A percentile compares a stretch with the other conserved stretches of the same genome.
phyloP scores from a whole-genome alignment of 1,140 invertebrate genomes.

The Anastrepha obliqua region DNA sequence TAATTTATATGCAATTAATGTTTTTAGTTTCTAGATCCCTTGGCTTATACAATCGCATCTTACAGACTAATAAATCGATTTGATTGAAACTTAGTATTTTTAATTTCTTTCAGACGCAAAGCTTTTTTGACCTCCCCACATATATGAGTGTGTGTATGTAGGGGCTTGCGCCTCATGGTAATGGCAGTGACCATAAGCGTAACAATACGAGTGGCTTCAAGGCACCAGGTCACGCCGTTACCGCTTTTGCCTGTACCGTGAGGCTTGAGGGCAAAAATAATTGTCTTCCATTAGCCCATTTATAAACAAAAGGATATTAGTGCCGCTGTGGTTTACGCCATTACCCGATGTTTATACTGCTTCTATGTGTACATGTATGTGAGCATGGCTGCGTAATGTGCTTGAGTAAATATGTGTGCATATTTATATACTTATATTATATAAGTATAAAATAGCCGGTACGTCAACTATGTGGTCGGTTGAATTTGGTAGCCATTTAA shows the following conservation, averaged over 20 bases:
- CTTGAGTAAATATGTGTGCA: too few species aligned
- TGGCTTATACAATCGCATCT: too few species aligned
- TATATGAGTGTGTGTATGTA: not conserved
- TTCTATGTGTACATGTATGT: not conserved
- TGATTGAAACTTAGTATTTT: too few species aligned
- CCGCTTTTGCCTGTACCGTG: not conserved
- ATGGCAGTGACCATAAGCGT: conserved; percentile 8
- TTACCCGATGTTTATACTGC: not conserved
- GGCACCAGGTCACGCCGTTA: not conserved
- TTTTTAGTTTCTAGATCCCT: too few species aligned
- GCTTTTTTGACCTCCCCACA: not conserved
- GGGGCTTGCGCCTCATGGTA: not conserved
- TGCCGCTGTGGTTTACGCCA: conserved; percentile 42
- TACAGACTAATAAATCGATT: too few species aligned
- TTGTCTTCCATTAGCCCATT: conserved; percentile 70
- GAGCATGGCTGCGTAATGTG: not conserved
- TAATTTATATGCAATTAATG: too few species aligned
- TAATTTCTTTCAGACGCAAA: too few species aligned
- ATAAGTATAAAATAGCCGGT: too few species aligned
- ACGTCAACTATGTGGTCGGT: too few species aligned
- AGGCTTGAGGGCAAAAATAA: conserved; percentile 63
- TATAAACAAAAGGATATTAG: conserved; percentile 73
- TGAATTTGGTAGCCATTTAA: too few species aligned
- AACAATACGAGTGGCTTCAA: not conserved
- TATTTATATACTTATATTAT: too few species aligned